Base-by-base conservation (phyloP, 2,113 vertebrate species). In the Dasyornis broadbenti region DNA sequence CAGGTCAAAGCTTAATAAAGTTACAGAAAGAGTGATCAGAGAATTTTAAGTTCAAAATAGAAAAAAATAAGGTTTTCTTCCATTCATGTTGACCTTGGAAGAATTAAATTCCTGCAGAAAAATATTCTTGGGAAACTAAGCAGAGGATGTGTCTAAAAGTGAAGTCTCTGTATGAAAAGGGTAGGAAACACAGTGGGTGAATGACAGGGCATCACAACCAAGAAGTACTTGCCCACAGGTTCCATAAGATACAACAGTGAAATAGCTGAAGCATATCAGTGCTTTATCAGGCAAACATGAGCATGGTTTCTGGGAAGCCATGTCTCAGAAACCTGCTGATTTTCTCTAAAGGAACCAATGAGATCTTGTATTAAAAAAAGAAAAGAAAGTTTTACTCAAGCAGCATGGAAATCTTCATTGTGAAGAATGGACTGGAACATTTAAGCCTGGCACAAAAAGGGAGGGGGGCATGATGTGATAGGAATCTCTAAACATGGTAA, bases 401-500 rank as follows among this genome's bases (percentile, higher is more conserved):
- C 30, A 65, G 15, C 47, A 59, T 44, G 42, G 52, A 79, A 61
- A 86, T 5, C 35, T 56, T 75, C 33, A 52, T 28, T 35, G 11
- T 52, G 45, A 86, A n/a, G 47, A 61, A 70, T 8, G 17, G 15
- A 27, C 30, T 37, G 50, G 24, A 35, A 92, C 15, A 44, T 71
- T 79, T 79, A 50, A 66, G 16, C 31, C 14, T 33, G 44, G 22
- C 39, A 60, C 33, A 68, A 56, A 80, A 89, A 64, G 13, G 4
- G 30, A 54, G 30, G 6, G 13, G 18, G 10, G 80, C 18, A 50
- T 0, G 0, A 26, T 52, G 20, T 42, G 26, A 68, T 20, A 37
- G 15, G 56, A 72, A 72, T 54, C 33, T 50, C 35, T 77, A 64
- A 86, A 59, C 28, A 23, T 14, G 24, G 21, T 66, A 63, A 82